A percentile compares a stretch with the other conserved stretches of the same genome.
Conservation (phyloP, 2,113 vertebrate species). For the Poecilia latipinna region DNA sequence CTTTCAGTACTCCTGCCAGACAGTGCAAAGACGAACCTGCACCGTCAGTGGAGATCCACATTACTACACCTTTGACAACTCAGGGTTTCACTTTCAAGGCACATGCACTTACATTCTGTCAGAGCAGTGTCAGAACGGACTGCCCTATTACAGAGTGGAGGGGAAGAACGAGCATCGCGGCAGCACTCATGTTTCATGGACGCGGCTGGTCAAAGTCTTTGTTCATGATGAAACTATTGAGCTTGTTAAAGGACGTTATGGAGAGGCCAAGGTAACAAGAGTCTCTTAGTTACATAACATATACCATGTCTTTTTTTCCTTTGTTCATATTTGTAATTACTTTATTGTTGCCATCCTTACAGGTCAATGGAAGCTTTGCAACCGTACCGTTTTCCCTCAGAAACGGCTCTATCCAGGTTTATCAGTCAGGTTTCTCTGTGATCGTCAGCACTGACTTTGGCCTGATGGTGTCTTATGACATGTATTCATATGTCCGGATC, state of each 20-base stretch:
- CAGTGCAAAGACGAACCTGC: conserved; percentile 61
- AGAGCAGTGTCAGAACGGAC: conserved; percentile 47
- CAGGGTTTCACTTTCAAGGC: conserved; percentile 64
- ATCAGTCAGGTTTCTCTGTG: too few species aligned
- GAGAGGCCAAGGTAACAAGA: conserved; percentile 54
- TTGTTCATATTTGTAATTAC: neutral
- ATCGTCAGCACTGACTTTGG: too few species aligned
- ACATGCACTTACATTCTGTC: conserved; percentile 68
- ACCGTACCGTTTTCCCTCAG: conserved; percentile 53
- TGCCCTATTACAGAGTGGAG: conserved; percentile 61
- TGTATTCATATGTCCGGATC: conserved; percentile 50
- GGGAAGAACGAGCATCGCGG: conserved; percentile 68
- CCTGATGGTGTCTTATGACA: too few species aligned
- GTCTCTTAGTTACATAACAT: neutral
- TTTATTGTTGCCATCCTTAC: conserved; percentile 2
- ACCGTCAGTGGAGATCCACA: conserved; percentile 70
- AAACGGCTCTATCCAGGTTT: conserved; percentile 12
- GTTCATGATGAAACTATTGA: conserved; percentile 59
- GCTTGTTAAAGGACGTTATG: conserved; percentile 40
- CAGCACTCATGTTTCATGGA: conserved; percentile 57
- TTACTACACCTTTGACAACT: conserved; percentile 72
- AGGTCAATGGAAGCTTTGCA: conserved; percentile 66
- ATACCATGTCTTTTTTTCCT: neutral
- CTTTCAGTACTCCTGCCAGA: conserved; percentile 59
- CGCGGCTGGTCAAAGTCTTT: conserved; percentile 51